Evolutionary conservation across 1,140 invertebrate species (phyloP).

Genomic region (Drosophila athabasca): DNA sequence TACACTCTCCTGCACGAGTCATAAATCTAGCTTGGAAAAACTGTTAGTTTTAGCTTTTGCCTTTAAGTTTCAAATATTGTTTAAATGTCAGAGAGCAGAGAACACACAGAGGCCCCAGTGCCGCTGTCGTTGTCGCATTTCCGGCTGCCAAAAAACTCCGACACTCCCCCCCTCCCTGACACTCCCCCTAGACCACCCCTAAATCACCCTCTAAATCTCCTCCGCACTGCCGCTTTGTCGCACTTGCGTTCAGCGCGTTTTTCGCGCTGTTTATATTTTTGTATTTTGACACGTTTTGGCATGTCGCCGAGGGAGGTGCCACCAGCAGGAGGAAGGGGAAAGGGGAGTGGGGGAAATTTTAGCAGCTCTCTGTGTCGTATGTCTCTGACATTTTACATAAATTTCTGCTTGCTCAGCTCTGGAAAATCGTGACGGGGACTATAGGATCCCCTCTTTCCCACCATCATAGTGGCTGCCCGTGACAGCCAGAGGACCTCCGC

Average conservation of each 20-base stretch:
- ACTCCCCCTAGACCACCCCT: not conserved
- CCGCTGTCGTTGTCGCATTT: conserved; percentile 43
- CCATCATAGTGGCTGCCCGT: conserved; percentile 6
- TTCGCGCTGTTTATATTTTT: conserved; percentile 77
- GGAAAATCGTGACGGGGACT: conserved; percentile 53
- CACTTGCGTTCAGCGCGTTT: conserved; percentile 63
- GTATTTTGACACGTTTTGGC: conserved; percentile 81
- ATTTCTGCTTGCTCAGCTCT: conserved; percentile 65
- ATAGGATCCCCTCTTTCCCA: too few relatives aligned
- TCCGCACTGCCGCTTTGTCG: conserved; percentile 12
- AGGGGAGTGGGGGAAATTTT: conserved; percentile 1
- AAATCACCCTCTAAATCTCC: not conserved
- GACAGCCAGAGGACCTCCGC: conserved; percentile 28
- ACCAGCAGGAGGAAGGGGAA: not conserved
- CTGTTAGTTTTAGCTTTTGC: not conserved
- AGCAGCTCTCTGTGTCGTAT: conserved; percentile 21
- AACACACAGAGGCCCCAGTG: too few relatives aligned
- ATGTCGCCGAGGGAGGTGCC: conserved; percentile 30
- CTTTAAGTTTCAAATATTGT: conserved; percentile 40
- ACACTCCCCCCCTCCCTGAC: not conserved
- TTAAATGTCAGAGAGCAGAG: conserved; percentile 21
- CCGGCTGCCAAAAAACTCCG: conserved; percentile 39
- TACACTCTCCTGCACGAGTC: not conserved
- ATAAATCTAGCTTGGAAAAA: not conserved
- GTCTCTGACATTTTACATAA: conserved; percentile 74